Evolutionary conservation across 2,888 invertebrate species (phyloP), one percentile per base, ranked within the genome.

Genomic region (Phasia obesa): DNA sequence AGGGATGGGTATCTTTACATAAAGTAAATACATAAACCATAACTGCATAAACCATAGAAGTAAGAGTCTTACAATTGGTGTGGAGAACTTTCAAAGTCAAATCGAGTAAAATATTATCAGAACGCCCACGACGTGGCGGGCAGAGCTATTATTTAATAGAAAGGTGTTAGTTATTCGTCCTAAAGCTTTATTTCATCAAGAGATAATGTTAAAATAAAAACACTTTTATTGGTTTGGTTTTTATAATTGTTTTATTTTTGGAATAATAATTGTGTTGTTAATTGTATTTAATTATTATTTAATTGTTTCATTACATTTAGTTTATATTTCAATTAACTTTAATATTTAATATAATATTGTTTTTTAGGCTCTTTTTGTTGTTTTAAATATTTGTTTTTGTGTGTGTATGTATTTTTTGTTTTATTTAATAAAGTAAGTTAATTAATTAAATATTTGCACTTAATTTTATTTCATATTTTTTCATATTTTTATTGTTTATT

Each of bases 381-480:
- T n/a, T 49, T 57, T 57, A 13, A 47, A 35, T 69, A 5, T 67
- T 4, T 53, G 21, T 67, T 1, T 35, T 23, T 70, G 17, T 53
- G 31, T 75, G 31, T 55, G 25, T 62, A 21, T 67, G 13, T 73
- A n/a, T 57, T 23, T 64, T 51, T 51, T 44, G 44, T 23, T 77
- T 17, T 59, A 17, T 51, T 49, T 47, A 49, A 65, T 69, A 47
- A 60, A 74, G 57, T 67, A 2, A 67, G 65, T 77, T 59, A 73
- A 82, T 78, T 78, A 78, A 59, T 84, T 79, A 78, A 65, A 84
- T 84, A 78, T 78, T 84, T 84, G 62, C 81, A 81, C 73, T 84
- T 84, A 77, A 78, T 74, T 74, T 64, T 81, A 77, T 70, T 38
- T 60, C 70, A 65, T 82, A 65, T 42, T 70, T 74, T 65, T 57